Conservation (phyloP, 2,113 vertebrate species). For the Trinectes maculatus region DNA sequence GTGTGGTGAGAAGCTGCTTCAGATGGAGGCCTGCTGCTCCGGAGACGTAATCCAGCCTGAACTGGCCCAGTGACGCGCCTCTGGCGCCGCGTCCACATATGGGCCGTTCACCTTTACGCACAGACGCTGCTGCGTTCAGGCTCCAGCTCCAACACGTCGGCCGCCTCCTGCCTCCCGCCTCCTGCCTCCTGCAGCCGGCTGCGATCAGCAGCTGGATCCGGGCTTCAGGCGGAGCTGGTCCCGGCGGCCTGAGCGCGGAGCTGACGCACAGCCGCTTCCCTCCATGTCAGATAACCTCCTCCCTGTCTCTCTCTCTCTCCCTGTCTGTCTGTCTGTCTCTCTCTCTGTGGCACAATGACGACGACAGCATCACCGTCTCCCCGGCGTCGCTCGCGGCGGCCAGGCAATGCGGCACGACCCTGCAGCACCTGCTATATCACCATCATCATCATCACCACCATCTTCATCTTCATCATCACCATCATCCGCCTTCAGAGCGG, state of each 20-base stretch:
- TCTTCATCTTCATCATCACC: conserved; percentile 15
- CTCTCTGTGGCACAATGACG: conserved; percentile 65
- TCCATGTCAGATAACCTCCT: conserved; percentile 62
- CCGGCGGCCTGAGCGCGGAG: conserved; percentile 59
- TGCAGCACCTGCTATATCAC: conserved; percentile 81
- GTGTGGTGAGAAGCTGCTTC: conserved; percentile 57
- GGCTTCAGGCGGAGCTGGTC: conserved; percentile 65
- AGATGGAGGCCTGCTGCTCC: conserved; percentile 72
- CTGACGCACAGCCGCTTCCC: conserved; percentile 53
- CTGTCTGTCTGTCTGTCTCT: conserved; percentile 38
- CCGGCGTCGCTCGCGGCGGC: conserved; percentile 72
- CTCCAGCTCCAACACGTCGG: conserved; percentile 46
- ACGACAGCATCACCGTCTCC: conserved; percentile 73
- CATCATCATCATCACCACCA: conserved; percentile 31
- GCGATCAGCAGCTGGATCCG: too few species aligned
- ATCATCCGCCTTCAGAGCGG: conserved; percentile 66
- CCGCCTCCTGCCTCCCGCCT: too few species aligned
- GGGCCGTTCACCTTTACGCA: too few species aligned
- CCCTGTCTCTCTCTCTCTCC: conserved; percentile 40
- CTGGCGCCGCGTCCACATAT: too few species aligned
- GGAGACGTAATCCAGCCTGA: conserved; percentile 68
- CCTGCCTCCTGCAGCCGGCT: too few species aligned
- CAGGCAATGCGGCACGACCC: conserved; percentile 87
- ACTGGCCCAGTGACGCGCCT: too few species aligned
- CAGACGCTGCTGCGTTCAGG: conserved; percentile 46